A percentile compares a stretch with the other conserved stretches of the same genome.
Conservation (phyloP, 2,113 vertebrate species). For the Malurus elegans region DNA sequence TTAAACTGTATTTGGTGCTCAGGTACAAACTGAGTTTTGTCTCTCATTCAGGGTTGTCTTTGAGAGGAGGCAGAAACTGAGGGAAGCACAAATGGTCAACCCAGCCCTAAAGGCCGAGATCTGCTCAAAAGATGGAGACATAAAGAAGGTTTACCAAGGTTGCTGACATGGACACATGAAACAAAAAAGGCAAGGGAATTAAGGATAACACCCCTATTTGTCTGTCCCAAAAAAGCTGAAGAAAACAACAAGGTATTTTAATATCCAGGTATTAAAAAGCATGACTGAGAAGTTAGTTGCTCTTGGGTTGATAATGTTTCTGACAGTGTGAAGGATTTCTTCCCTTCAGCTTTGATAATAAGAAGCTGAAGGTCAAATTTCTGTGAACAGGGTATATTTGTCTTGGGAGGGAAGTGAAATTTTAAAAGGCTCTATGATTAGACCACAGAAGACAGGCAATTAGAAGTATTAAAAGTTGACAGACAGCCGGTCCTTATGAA, state of each 20-base stretch:
- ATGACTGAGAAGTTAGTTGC: not conserved
- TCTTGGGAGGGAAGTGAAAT: not conserved
- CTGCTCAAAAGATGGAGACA: not conserved
- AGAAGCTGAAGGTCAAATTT: conserved; percentile 53
- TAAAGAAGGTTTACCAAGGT: not conserved
- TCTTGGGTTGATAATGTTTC: not conserved
- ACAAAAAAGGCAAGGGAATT: not conserved
- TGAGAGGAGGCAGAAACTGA: not conserved
- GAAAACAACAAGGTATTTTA: not conserved
- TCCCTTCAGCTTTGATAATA: conserved; percentile 29
- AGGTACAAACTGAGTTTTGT: not conserved
- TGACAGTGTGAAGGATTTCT: conserved; percentile 40
- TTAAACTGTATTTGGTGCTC: not conserved
- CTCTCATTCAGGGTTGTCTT: not conserved
- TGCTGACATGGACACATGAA: not conserved
- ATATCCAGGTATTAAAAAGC: not conserved
- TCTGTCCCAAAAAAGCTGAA: not conserved
- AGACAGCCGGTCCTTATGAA: not conserved
- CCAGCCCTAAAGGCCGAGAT: not conserved
- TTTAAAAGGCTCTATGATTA: conserved; percentile 51
- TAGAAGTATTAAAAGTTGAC: conserved; percentile 27
- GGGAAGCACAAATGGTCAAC: not conserved
- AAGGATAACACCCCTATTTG: not conserved
- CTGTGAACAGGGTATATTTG: conserved; percentile 20
- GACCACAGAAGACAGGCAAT: conserved; percentile 29